Evolutionary conservation across 1,140 invertebrate genomes (phyloP), one percentile per base, ranked within the genome.

Genomic region (Cotesia chilonis): DNA sequence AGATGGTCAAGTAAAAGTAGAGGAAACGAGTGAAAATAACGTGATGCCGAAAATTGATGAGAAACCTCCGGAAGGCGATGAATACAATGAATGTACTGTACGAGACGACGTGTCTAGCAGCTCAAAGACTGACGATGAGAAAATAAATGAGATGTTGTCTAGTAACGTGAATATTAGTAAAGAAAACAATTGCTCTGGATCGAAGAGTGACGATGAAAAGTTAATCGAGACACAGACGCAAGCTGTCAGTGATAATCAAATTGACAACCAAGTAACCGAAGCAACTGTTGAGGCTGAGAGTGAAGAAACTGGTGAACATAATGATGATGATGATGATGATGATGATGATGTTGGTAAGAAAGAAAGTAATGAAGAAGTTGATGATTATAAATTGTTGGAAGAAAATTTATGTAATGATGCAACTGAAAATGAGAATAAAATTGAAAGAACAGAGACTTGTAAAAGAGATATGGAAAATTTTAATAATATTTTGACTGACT

Each of bases 51-150:
- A 12, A 36, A 54, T 41, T 17, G 37, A 14, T 6, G 63, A 47
- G 1, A 65, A 65, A n/a, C 36, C 12, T 6, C 20, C 41, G 14
- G 7, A 4, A 0, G n/a, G 4, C 55, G 57, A 59, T n/a, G 64
- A 71, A 47, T 4, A 55, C 12, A 64, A 72, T 35, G 52, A 9
- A n/a, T 52, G 51, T 17, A 3, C 20, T 2, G 28, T 52, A 5
- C 67, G 10, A 28, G 76, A 75, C 38, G 78, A 76, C 67, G 65
- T 76, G 2, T 76, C 73, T 3, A 78, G 28, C 5, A 75, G 52
- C 61, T 84, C 80, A 0, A 84, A 82, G 66, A 82, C 81, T 0
- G 81, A 84, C n/a, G 82, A 83, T 41, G 82, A 83, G 47, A 83
- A 83, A 65, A 61, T 83, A 0, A 78, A 81, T 55, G 82, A 83